A percentile compares a stretch with the other conserved stretches of the same genome.
Evolutionary conservation across 2,113 vertebrate genomes (phyloP).

Genomic region (Parotia lawesii): DNA sequence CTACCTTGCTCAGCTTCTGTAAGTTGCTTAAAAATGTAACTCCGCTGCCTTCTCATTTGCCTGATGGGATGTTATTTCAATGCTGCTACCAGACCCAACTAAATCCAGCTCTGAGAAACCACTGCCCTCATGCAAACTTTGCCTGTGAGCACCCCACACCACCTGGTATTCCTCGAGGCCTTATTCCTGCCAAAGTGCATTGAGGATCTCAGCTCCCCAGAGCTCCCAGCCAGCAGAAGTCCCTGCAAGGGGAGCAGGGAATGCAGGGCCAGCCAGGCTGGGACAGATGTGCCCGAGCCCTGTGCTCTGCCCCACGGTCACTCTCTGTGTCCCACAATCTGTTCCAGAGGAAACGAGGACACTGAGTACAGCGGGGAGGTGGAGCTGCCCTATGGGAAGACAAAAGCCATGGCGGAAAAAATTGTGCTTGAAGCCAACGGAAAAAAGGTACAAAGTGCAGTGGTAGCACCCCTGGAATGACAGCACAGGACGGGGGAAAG

Average conservation of each 20-base stretch:
- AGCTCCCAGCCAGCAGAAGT: not conserved
- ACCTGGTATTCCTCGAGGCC: not conserved
- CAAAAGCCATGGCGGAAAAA: conserved; percentile 34
- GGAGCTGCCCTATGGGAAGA: conserved; percentile 49
- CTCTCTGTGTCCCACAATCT: not conserved
- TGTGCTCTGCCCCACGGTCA: not conserved
- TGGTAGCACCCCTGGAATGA: not conserved
- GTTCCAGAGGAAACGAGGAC: conserved; percentile 47
- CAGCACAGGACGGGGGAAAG: not conserved
- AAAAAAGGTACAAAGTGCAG: not conserved
- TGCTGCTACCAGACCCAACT: not conserved
- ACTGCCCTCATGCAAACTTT: not conserved
- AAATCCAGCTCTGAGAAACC: not conserved
- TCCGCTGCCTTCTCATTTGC: not conserved
- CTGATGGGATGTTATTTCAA: not conserved
- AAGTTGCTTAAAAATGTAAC: not conserved
- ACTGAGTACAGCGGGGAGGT: not conserved
- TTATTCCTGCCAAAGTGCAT: not conserved
- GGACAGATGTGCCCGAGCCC: not conserved
- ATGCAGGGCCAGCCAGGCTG: not conserved
- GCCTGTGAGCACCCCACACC: not conserved
- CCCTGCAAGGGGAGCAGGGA: not conserved
- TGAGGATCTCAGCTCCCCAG: fast-evolving
- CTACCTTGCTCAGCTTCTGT: not conserved
- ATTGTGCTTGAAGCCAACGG: conserved; percentile 6